Evolutionary conservation across 2,113 vertebrate genomes (phyloP).

Genomic region (Oryzias melastigma): DNA sequence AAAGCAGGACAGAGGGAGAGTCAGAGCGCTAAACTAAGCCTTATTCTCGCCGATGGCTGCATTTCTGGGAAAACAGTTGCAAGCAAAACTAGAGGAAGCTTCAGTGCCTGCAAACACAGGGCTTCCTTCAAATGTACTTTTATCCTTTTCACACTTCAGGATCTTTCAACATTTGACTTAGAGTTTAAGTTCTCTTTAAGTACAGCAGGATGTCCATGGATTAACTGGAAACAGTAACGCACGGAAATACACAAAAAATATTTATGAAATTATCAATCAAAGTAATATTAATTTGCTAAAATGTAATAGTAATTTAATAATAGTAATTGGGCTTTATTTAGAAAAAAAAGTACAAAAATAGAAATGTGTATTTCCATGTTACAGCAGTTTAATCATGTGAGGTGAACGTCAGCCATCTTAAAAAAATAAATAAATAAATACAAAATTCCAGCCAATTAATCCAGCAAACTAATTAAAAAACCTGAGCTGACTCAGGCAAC

Average conservation of each 20-base stretch:
- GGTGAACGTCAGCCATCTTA: no score
- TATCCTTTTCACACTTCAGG: constrained; percentile 47
- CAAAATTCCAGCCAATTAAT: constrained; percentile 58
- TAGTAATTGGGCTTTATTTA: no score
- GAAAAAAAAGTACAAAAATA: no score
- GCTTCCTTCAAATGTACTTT: constrained; percentile 35
- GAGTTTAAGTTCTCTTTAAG: constrained; percentile 1
- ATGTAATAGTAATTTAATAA: no score
- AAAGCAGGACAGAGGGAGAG: constrained; percentile 14
- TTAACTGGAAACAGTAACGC: constrained; percentile 3
- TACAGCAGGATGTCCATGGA: constrained; percentile 13
- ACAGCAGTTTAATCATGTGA: no score
- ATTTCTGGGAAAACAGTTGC: constrained; percentile 36
- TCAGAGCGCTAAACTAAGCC: constrained; percentile 20
- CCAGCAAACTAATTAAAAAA: constrained; percentile 8
- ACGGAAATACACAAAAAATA: no score
- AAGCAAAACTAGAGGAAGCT: constrained; percentile 26
- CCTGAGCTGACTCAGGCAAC: constrained; percentile 43
- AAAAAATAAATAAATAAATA: no score
- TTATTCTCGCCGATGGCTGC: constrained; percentile 37
- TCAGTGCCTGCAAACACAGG: constrained; percentile 30
- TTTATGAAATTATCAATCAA: no score
- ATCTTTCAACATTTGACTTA: constrained; percentile 24
- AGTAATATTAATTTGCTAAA: no score
- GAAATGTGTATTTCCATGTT: no score